phyloP scores from a whole-genome alignment of 2,888 invertebrate genomes.

The Agrochola litura region DNA sequence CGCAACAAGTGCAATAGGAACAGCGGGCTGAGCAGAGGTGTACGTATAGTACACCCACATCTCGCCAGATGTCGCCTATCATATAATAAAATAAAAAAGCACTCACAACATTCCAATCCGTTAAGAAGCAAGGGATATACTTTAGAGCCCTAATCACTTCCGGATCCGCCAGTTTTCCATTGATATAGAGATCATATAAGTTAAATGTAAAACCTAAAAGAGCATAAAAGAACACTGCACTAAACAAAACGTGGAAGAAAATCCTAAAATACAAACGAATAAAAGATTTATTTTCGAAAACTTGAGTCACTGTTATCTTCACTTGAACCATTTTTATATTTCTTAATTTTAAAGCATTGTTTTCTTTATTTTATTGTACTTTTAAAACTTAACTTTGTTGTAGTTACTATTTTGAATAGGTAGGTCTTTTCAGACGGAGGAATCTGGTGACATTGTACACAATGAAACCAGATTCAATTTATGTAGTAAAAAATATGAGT shows the following conservation, averaged over 20 bases:
- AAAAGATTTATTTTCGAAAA: neutral
- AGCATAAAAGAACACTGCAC: neutral
- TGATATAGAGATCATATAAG: rapidly evolving
- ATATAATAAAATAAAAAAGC: no score
- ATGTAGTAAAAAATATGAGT: neutral
- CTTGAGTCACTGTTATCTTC: conserved; percentile 18
- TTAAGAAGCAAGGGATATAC: rapidly evolving
- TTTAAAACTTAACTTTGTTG: neutral
- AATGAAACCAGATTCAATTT: neutral
- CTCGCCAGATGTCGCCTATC: no score
- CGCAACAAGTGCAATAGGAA: no score
- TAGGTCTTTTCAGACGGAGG: conserved; percentile 7
- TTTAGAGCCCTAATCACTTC: rapidly evolving
- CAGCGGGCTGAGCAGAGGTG: no score
- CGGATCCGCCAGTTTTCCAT: neutral
- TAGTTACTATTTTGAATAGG: neutral
- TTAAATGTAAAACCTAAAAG: rapidly evolving
- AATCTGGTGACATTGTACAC: no score
- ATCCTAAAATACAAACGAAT: conserved; percentile 26
- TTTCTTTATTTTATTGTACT: neutral
- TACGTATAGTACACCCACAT: no score
- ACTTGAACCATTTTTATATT: conserved; percentile 19
- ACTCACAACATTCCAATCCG: conserved; percentile 42
- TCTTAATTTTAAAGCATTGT: neutral
- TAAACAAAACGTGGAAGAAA: conserved; percentile 12